Evolutionary conservation across 2,888 invertebrate species (phyloP).

Genomic region (Drosophila mettleri): DNA sequence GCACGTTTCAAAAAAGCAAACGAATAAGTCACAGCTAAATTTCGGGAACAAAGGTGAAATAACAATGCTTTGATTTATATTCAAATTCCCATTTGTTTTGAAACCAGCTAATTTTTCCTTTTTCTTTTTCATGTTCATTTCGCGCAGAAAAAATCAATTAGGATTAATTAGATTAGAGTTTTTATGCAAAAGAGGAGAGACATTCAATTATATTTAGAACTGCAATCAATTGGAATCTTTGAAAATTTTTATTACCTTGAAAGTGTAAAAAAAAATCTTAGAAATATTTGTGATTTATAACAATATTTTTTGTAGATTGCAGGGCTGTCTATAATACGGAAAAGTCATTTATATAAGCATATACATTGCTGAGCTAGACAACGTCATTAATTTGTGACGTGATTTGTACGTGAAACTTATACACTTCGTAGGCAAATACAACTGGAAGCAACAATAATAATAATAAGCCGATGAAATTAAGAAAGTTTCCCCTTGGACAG

Average conservation of each 20-base stretch:
- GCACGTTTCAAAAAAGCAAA: background rate
- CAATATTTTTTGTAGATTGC: background rate
- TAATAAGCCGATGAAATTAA: conserved; percentile 58
- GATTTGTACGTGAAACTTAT: conserved; percentile 58
- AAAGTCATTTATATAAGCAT: no score
- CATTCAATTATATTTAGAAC: background rate
- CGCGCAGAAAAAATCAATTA: background rate
- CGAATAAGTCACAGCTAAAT: conserved; percentile 16
- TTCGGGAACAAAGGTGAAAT: background rate
- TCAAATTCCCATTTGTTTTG: conserved; percentile 10
- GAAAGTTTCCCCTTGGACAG: conserved; percentile 59
- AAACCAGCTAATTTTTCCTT: background rate
- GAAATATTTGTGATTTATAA: background rate
- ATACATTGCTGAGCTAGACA: no score
- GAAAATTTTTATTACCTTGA: background rate
- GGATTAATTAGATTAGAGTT: conserved; percentile 6
- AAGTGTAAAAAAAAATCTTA: background rate
- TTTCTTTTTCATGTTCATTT: background rate
- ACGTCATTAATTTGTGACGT: conserved; percentile 51
- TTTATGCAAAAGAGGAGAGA: background rate
- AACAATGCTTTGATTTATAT: conserved; percentile 29
- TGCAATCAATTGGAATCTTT: conserved; percentile 1
- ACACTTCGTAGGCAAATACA: conserved; percentile 20
- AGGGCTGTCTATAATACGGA: no score
- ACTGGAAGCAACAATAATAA: conserved; percentile 17